A percentile compares a stretch with the other conserved stretches of the same genome.
Evolutionary conservation across 53 echinoderm and acorn worm species (phyloP).

Genomic region (Paracentrotus lividus): DNA sequence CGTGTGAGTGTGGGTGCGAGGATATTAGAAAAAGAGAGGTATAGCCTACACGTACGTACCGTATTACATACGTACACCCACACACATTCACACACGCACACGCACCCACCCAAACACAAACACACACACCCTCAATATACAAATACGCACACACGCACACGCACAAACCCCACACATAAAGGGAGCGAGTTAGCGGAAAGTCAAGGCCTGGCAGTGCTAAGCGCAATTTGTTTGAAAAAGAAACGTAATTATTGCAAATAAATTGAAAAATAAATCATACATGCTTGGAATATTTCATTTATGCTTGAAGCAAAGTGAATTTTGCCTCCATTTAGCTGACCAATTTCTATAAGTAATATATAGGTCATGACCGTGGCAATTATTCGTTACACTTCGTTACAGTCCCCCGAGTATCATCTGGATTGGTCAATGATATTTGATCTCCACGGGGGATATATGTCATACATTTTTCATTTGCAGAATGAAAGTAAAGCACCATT

Average conservation of each 20-base stretch:
- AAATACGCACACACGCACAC: too few species aligned
- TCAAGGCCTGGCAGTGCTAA: neutral
- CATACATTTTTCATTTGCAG: conserved; percentile 25
- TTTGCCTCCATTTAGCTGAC: neutral
- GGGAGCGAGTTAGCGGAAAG: neutral
- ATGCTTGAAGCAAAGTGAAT: neutral
- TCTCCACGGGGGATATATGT: neutral
- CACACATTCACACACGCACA: too few species aligned
- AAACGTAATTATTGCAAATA: neutral
- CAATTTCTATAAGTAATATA: conserved; percentile 14
- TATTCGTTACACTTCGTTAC: neutral
- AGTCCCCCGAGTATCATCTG: neutral
- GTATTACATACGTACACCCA: too few species aligned
- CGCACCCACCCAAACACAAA: too few species aligned
- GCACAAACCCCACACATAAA: too few species aligned
- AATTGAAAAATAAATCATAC: conserved; percentile 9
- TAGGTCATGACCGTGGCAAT: neutral
- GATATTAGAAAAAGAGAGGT: too few species aligned
- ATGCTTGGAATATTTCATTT: neutral
- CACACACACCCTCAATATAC: too few species aligned
- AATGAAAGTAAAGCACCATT: neutral
- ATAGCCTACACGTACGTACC: too few species aligned
- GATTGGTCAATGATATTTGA: conserved; percentile 29
- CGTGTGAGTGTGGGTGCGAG: too few species aligned
- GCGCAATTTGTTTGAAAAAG: neutral